phyloP scores from a whole-genome alignment of 1,140 invertebrate genomes.

The Apis dorsata region DNA sequence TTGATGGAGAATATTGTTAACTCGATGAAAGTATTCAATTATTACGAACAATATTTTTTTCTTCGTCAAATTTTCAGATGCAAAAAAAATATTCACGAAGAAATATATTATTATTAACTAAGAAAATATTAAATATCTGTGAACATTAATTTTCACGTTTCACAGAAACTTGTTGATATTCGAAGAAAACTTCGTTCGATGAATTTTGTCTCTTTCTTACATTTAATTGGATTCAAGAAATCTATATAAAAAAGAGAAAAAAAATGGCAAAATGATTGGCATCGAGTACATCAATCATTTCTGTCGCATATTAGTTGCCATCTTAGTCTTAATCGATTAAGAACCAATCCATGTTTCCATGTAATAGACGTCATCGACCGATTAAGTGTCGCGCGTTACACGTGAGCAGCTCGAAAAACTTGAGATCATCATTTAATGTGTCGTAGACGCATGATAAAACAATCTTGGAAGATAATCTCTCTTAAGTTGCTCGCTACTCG shows the following conservation, averaged over 20 bases:
- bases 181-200: neutral
- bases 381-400: conserved; percentile 22
- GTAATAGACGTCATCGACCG: conserved; percentile 36
- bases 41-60: too few relatives aligned
- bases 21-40: too few relatives aligned
- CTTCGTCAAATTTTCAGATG: too few relatives aligned
- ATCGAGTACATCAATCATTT: neutral
- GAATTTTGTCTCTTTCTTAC: neutral
- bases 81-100: too few relatives aligned
- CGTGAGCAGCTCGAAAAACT: conserved; percentile 15
- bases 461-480: neutral
- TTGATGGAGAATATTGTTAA: too few relatives aligned
- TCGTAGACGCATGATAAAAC: neutral
- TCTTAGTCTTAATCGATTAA: conserved; percentile 18
- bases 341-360: conserved; percentile 21
- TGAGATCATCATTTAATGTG: neutral
- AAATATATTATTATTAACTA: too few relatives aligned
- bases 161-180: neutral
- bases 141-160: neutral
- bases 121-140: too few relatives aligned
- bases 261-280: neutral
- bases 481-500: neutral
- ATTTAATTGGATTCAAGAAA: neutral
- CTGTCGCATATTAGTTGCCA: neutral
- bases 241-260: neutral